Percentiles rank a stretch among this genome's conserved stretches.
Conservation (phyloP, 2,888 invertebrate genomes). For the Calameuta filiformis region DNA sequence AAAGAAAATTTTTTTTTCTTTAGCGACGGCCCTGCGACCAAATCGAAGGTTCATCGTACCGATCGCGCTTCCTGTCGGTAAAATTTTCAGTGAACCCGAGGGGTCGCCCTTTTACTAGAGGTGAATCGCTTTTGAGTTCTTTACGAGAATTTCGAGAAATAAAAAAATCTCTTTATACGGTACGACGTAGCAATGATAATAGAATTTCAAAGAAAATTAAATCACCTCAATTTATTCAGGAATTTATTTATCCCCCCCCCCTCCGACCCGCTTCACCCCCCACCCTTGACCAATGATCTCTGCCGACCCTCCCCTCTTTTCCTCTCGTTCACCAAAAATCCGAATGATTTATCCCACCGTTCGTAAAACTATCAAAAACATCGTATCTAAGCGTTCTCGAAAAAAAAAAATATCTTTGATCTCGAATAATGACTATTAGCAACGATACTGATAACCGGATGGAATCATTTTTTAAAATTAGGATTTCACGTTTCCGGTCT, state of each 20-base stretch:
- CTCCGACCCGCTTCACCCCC: not conserved
- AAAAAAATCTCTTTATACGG: not conserved
- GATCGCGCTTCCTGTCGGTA: not conserved
- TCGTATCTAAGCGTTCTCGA: not conserved
- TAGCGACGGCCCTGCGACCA: not conserved
- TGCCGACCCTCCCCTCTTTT: too few species aligned
- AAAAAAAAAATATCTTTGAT: not conserved
- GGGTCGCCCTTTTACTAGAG: not conserved
- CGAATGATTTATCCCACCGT: not conserved
- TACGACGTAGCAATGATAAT: not conserved
- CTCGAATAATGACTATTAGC: not conserved
- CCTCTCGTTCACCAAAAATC: not conserved
- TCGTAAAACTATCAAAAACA: not conserved
- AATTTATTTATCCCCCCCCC: not conserved
- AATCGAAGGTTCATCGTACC: not conserved
- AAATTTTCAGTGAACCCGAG: not conserved
- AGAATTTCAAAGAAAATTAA: not conserved
- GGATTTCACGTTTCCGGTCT: not conserved
- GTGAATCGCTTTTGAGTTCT: not conserved
- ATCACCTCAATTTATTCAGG: not conserved
- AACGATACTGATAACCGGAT: not conserved
- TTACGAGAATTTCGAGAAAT: not conserved
- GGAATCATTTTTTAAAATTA: not conserved
- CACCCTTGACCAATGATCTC: too few species aligned
- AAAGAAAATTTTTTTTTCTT: not conserved